Conservation (phyloP, 2,888 invertebrate species). For the Rhingia campestris region DNA sequence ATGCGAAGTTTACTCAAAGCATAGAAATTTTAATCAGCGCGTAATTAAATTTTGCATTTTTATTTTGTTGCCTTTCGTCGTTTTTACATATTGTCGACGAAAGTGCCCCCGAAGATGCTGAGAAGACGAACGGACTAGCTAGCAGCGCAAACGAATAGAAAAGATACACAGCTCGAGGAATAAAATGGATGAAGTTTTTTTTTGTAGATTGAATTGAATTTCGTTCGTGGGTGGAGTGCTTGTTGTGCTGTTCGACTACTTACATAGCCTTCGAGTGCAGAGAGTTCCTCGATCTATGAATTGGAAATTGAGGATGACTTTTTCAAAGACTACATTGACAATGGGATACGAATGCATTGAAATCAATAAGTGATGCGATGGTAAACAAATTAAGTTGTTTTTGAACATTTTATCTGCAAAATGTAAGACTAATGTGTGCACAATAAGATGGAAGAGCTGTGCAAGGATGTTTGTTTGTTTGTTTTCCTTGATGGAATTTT, state of each 20-base stretch:
- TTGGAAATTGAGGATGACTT: constrained; percentile 4
- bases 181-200: constrained; percentile 19
- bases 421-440: no score
- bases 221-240: background rate
- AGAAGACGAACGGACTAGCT: background rate
- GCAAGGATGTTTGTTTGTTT: no score
- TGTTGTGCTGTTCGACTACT: constrained; percentile 11
- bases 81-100: background rate
- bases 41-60: constrained; percentile 30
- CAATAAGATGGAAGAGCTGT: no score
- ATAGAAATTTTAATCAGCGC: constrained; percentile 22
- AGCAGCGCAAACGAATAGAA: background rate
- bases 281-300: background rate
- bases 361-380: constrained; percentile 35
- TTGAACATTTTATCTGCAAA: no score
- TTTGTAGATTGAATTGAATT: constrained; percentile 18
- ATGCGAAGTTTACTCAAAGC: constrained; percentile 41
- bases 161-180: background rate
- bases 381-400: constrained; percentile 49
- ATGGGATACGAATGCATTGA: constrained; percentile 1
- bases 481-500: no score
- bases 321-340: constrained; percentile 3
- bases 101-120: background rate
- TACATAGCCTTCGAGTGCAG: background rate
- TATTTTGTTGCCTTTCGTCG: constrained; percentile 7